Evolutionary conservation across 2,113 vertebrate genomes (phyloP).

Genomic region (Phalacrocorax carbo): DNA sequence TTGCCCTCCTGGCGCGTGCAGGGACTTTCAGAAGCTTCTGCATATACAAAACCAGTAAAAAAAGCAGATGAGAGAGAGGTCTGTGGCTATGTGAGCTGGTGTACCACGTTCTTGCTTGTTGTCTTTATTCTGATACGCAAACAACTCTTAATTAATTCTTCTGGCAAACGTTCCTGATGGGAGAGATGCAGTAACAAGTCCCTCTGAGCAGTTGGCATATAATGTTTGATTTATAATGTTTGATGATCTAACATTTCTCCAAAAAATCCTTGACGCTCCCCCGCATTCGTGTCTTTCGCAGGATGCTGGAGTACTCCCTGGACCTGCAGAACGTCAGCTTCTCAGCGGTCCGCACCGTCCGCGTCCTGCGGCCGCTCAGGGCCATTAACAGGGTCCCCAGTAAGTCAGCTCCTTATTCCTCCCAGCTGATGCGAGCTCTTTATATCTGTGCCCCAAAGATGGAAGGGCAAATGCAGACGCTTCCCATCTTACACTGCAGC

Average conservation of each 20-base stretch:
- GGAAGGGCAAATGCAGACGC: background rate
- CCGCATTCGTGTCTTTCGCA: conserved; percentile 36
- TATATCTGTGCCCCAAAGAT: background rate
- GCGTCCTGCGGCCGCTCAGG: conserved; percentile 93
- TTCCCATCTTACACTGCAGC: background rate
- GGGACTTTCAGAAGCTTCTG: background rate
- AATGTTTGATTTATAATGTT: conserved; percentile 37
- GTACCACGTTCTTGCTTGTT: background rate
- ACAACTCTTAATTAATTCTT: conserved; percentile 58
- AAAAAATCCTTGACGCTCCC: background rate
- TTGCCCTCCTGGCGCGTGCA: background rate
- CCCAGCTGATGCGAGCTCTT: background rate
- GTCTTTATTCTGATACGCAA: conserved; percentile 40
- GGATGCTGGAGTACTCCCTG: conserved; percentile 98
- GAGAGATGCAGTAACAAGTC: conserved; percentile 10
- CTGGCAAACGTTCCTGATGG: conserved; percentile 36
- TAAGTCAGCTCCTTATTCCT: conserved; percentile 69
- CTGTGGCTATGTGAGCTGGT: background rate
- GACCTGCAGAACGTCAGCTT: conserved; percentile 98
- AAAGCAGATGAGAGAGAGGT: background rate
- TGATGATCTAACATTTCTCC: conserved; percentile 27
- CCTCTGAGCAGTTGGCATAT: background rate
- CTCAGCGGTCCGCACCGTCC: conserved; percentile 93
- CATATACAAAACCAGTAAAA: background rate
- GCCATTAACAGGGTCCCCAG: conserved; percentile 98